phyloP scores from a whole-genome alignment of 2,797 vertebrate genomes.

The Myiotriccus ornatus region DNA sequence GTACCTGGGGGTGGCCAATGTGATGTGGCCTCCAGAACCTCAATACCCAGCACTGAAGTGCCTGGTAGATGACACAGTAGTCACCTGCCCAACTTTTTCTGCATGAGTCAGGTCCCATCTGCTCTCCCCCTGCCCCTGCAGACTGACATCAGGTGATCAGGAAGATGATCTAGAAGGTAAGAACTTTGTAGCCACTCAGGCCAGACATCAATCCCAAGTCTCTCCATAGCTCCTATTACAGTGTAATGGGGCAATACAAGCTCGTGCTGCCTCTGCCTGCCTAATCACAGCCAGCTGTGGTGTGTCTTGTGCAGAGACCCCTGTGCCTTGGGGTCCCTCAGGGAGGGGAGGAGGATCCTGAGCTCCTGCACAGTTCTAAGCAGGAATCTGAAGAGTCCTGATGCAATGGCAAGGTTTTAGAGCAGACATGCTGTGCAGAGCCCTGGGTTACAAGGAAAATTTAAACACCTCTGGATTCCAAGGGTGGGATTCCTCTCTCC shows the following conservation, averaged over 20 bases:
- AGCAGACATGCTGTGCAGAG: neutral
- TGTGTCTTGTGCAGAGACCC: neutral
- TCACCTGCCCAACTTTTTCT: neutral
- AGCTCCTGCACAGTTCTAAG: neutral
- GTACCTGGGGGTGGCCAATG: fast-evolving
- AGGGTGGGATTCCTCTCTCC: neutral
- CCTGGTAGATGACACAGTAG: neutral
- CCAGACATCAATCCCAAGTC: neutral
- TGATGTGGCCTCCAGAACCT: neutral
- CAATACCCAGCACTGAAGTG: neutral
- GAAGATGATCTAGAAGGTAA: neutral
- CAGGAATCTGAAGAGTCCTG: neutral
- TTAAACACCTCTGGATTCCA: neutral
- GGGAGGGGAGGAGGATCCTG: neutral
- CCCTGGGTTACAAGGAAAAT: neutral
- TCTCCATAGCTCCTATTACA: neutral
- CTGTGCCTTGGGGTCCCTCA: neutral
- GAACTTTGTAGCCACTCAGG: neutral
- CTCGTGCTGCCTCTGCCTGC: neutral
- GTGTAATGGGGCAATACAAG: neutral
- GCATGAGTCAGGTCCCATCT: neutral
- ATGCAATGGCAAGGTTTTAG: neutral
- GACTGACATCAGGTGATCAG: neutral
- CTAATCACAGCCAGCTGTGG: neutral
- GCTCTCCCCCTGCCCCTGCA: neutral